Evolutionary conservation across 2,888 invertebrate species (phyloP), one percentile per base, ranked within the genome.

Genomic region (Steinernema hermaphroditum): DNA sequence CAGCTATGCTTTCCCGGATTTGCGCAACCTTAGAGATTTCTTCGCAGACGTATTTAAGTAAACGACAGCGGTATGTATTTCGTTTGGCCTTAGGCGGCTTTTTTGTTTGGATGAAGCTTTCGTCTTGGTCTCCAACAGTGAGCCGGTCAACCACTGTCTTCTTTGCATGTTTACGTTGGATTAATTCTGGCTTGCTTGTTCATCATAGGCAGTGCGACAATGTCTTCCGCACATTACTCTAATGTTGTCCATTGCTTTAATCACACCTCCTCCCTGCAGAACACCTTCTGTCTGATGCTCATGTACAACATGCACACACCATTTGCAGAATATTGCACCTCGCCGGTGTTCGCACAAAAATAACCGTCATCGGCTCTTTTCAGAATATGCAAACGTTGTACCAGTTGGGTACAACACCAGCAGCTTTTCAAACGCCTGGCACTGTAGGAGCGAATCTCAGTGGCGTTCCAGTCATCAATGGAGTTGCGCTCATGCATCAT

Each of bases 361-460:
- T 46, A 27, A 29, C 2, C 9, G 24, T 0, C 43, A 19, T 24
- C 16, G 68, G 4, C 9, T 9, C 1, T 68, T 77, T 80, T 70
- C 78, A 80, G 79, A 75, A 76, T 49, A 80, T 80, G 80, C 80
- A 80, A 76, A 75, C 79, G 46, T 72, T 79, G 68, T 80, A 79
- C 70, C 80, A 79, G 69, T 74, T 79, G 32, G 32, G 62, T 62
- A 34, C 62, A 32, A 62, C 62, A 14, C 62, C 62, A 29, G 62
- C 62, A 6, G 62, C 62, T 32, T 62, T 62, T 16, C 62, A 62
- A 29, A 62, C 62, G 4, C 62, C 62, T 8, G 62, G 62, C 27
- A 62, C 62, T 24, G 62, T 62, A 2, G 62, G 62, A 62, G 27
- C 62, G 34, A 62, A n/a, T 32, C 62, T 62, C 29, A n/a, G 27